Conservation (phyloP, 53 echinoderm and acorn worm genomes). For the Temnopleurus reevesii region DNA sequence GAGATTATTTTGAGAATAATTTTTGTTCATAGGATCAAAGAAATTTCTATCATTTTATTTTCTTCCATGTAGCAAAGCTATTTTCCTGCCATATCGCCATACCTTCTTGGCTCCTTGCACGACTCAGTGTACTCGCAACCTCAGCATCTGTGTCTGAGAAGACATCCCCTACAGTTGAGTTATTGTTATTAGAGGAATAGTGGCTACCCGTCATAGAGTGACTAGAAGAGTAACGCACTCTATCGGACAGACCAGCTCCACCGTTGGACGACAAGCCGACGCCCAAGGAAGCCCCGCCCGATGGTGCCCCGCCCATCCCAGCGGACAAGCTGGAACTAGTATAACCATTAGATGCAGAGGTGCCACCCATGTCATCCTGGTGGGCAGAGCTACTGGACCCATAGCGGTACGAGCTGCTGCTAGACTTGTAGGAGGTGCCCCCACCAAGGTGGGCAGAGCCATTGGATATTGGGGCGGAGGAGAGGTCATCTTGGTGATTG, state of each 20-base stretch:
- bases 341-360: not conserved
- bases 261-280: not conserved
- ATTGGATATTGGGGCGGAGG: conserved; percentile 21
- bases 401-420: conserved; percentile 24
- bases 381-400: conserved; percentile 13
- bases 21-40: not conserved
- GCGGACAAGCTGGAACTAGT: not conserved
- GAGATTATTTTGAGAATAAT: not conserved
- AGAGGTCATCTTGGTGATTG: conserved; percentile 30
- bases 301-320: not conserved
- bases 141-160: conserved; percentile 42
- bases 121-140: conserved; percentile 41
- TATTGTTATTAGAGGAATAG: conserved; percentile 55
- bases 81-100: too few relatives aligned
- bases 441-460: conserved; percentile 4
- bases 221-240: conserved; percentile 29
- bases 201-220: conserved; percentile 28
- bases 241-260: conserved; percentile 15
- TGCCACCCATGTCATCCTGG: conserved; percentile 17
- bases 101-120: conserved; percentile 52
- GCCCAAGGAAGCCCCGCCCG: not conserved
- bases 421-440: not conserved
- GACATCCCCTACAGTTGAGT: not conserved
- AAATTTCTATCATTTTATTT: not conserved
- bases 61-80: not conserved